Conservation (phyloP, 2,797 vertebrate species). For the Pangasius djambal region DNA sequence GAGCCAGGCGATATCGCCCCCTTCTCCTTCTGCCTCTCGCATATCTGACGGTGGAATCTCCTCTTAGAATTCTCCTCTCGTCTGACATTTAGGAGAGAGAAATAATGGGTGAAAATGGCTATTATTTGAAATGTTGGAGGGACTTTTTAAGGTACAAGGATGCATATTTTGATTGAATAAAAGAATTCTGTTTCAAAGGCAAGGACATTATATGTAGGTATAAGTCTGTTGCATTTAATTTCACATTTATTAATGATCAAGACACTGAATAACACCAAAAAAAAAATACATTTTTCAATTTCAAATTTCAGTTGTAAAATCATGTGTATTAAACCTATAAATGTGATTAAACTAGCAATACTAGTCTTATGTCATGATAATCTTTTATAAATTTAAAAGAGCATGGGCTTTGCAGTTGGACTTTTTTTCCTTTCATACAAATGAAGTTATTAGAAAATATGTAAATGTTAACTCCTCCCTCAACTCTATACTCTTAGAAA, state of each 20-base stretch:
- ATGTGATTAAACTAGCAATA: not conserved
- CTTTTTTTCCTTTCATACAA: not conserved
- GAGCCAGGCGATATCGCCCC: conserved; percentile 24
- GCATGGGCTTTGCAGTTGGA: not conserved
- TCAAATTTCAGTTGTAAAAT: not conserved
- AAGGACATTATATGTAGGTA: not conserved
- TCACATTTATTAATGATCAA: not conserved
- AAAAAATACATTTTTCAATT: not conserved
- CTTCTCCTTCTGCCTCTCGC: conserved; percentile 15
- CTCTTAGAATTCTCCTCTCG: conserved; percentile 27
- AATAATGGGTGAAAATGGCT: conserved; percentile 2
- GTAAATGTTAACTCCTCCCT: not conserved
- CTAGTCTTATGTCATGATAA: not conserved
- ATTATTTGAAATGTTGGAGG: conserved; percentile 25
- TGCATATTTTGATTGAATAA: not conserved
- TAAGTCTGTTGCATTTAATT: not conserved
- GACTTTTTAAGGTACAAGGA: not conserved
- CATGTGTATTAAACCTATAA: not conserved
- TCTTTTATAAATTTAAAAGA: not conserved
- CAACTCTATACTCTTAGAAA: too few species aligned
- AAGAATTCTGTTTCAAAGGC: not conserved
- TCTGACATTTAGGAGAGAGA: conserved; percentile 34
- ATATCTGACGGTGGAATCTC: conserved; percentile 9
- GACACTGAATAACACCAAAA: not conserved
- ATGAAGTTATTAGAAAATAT: not conserved